Base-by-base conservation (phyloP, 64 coral and sea anemone genomes). In the Trachythela sp. region DNA sequence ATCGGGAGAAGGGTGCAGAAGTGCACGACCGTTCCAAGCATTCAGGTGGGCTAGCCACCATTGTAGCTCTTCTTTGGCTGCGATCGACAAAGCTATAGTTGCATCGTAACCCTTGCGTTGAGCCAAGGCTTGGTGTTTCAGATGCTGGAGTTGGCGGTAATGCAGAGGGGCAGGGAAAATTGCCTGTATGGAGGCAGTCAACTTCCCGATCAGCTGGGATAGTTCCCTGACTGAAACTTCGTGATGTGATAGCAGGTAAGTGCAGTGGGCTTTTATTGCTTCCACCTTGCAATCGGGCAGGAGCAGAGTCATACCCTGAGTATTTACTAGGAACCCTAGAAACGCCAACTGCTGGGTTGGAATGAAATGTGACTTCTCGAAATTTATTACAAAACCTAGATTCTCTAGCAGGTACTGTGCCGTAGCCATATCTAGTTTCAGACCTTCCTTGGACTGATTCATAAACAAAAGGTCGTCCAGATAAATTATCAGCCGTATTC, bases 211-310 rank as follows among this genome's bases (percentile, higher is more conserved):
- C 26, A 88, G 31, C 59, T 88, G 52, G 36, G 86, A 68, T 9
- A 88, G 56, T 7, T 88, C 86, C 86, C 86, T 68, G 40, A 88
- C 60, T 18, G 86, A 88, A 35, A 59, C 56, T 35, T 27, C 36
- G 29, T 32, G 22, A 27, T 59, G 50, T n/a, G 39, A 34, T 71
- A 88, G 39, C 36, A 88, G 60, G 35, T 37, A n/a, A 20, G 33
- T n/a, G 37, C 54, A 70, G 17, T 32, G 8, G 34, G 54, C 8
- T 52, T 40, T 70, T 31, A 88, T 88, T 39, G 56, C 40, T 32
- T 24, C 67, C 40, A 88, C 39, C 67, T 90, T 88, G 86, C 60
- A 75, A 20, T 54, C 39, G 18, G 89, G 89, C 9, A 90, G 77
- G 50, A 34, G 18, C 2, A 90, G 77, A 24, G 14, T 41, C 38